Base-by-base conservation (phyloP, 2,797 vertebrate species). In the Taeniopygia guttata region DNA sequence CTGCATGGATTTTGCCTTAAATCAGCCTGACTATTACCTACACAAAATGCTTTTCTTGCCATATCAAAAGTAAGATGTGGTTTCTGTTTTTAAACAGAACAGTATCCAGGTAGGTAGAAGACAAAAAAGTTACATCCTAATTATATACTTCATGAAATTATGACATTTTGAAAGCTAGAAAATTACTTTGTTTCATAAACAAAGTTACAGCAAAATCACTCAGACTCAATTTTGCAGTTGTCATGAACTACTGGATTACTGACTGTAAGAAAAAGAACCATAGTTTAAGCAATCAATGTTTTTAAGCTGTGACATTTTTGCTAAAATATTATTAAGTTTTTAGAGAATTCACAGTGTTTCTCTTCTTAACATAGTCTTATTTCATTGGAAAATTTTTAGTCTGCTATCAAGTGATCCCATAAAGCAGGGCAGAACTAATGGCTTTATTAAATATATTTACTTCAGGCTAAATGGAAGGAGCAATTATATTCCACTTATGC, bases 141-240 rank as follows among this genome's bases (percentile, higher is more conserved):
- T 96, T 86, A 75, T 32, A 84, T 56, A 62, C 59, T 73, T 86
- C 26, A 52, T 25, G 48, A 86, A 93, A 93, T 83, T 52, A 84
- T 60, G 89, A 82, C 85, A 79, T 76, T 90, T 67, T 94, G 85
- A 94, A 94, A 94, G 76, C 69, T 70, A 70, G 49, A 86, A 91
- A 93, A 91, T 87, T 1, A 88, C 62, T 94, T 86, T 93, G 76
- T 94, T 96, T 96, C 83, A 75, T 84, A 96, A 96, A 96, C 76
- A 96, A 54, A 93, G 90, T 60, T 67, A 78, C 84, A 92, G 58
- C 21, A 91, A 89, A 90, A 79, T 76, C 73, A 73, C 59, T 91
- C 84, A 59, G 82, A 59, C 29, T 92, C 4, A 0, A 48, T 84
- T 92, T 91, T 55, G 84, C 46, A 69, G 75, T 59, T 87, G 77